Base-by-base conservation (phyloP, 2,113 vertebrate species). In the Seriola dumerili region DNA sequence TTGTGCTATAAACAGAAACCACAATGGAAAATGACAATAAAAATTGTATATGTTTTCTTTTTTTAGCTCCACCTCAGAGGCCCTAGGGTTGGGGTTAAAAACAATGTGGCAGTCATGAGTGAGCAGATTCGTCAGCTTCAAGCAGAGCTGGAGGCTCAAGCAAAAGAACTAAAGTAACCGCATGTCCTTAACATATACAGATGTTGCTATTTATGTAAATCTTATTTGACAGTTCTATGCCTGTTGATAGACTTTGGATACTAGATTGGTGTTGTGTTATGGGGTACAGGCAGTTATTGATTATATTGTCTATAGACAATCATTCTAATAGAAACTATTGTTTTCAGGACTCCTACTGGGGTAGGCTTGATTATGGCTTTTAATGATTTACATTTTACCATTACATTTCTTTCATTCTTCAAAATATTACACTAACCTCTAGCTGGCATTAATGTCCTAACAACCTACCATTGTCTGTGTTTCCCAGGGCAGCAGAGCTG, bases 111-210 rank as follows among this genome's bases (percentile, higher is more conserved):
- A 0, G 79, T 95, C 80, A 82, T 97, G 94, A 96, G 96, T 81
- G 96, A 97, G 79, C 95, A 95, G 54, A 96, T 99, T 78, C 85
- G 90, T 85, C 95, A 93, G 75, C 94, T 98, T 87, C 95, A 97
- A 94, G 95, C 94, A 58, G 95, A 98, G 88, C 90, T 97, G 94
- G 95, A 96, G 89, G 90, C 94, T 90, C 96, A 96, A 90, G 94
- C 96, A 88, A 94, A 95, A 94, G 94, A 96, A 85, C 92, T 98
- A 48, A 96, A 95, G 98, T 99, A 95, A 92, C 23, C 7, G 29
- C 6, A 44, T 57, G n/a, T 61, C 40, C 16, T 67, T 10, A 34
- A 17, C 14, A 21, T 19, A 32, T 8, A 25, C 32, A 73, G 9
- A 67, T 55, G 23, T 57, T 6, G 0, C 9, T 65, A 5, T 57